Evolutionary conservation across 2,113 vertebrate genomes (phyloP).

Genomic region (Falco punctatus): DNA sequence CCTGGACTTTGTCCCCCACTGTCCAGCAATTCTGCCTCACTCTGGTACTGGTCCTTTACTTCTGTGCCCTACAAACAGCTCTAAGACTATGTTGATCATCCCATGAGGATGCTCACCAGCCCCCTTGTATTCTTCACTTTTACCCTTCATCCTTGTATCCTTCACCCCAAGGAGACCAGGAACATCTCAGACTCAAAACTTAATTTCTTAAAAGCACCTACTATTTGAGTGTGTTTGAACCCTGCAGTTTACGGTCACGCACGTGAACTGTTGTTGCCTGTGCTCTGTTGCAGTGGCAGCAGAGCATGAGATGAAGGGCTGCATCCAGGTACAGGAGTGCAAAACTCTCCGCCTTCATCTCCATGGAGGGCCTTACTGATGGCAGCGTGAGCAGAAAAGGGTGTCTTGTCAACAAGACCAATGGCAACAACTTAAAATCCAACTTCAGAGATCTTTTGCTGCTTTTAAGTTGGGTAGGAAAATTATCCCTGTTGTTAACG

Average conservation of each 20-base stretch:
- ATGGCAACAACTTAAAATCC: not conserved
- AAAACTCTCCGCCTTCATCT: not conserved
- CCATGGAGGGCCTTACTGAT: not conserved
- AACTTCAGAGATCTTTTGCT: not conserved
- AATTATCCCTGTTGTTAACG: not conserved
- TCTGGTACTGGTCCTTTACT: not conserved
- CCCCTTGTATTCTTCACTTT: not conserved
- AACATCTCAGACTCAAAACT: not conserved
- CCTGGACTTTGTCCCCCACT: not conserved
- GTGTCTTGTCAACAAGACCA: constrained; percentile 1
- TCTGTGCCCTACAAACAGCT: not conserved
- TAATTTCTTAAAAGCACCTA: not conserved
- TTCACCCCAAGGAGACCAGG: not conserved
- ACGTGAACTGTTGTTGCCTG: not conserved
- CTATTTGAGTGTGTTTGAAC: not conserved
- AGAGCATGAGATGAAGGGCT: not conserved
- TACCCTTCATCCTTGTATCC: not conserved
- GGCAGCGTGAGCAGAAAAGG: constrained; percentile 5
- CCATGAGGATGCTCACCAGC: not conserved
- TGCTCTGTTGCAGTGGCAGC: not conserved
- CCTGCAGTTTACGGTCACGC: not conserved
- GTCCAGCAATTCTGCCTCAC: not conserved
- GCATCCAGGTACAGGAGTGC: not conserved
- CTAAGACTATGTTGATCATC: not conserved
- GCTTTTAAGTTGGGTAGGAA: constrained; percentile 22